Base-by-base conservation (phyloP, 2,888 invertebrate genomes). In the Drosophila villosipedis region DNA sequence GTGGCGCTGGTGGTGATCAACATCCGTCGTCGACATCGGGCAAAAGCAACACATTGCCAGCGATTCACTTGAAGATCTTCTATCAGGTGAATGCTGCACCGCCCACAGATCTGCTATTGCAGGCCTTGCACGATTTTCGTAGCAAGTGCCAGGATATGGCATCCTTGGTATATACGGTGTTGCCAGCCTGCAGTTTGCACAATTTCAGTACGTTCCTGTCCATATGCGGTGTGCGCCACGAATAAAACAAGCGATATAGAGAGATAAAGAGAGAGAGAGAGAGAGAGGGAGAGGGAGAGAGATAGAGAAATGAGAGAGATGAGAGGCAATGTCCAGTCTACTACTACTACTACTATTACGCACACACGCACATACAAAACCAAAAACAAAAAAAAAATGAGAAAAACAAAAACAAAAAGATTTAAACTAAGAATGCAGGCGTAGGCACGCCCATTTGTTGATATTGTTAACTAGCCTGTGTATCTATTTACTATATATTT, bases 191-290 rank as follows among this genome's bases (percentile, higher is more conserved):
- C 80, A 96, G 96, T 92, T 94, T 97, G 90, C 96, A 97, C 94
- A 96, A 96, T 94, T 96, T 96, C 81, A 96, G 96, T 94, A 97
- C 97, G 89, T 96, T 97, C 94, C 94, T 97, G 83, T 97, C 97
- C 76, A 95, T 97, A 92, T 96, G 96, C 94, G 97, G 97, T 28
- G 95, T 97, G 81, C 94, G 97, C 85, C 96, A 97, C 92, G 96
- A 96, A 91, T 96, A 93, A 84, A 33, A 14, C 0, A 7, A 16
- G 31, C 35, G 12, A 53, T 28, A 60, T 25, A 68, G 41, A 50
- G 35, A 63, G 4, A 35, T 16, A 37, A 2, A 33, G 16, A 55
- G 47, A 58, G 28, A 47, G 28, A 55, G 39, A 39, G 25, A 39
- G 22, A 25, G 28, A 47, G 28, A 55, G 39, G 33, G 25, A 39